These are phyloP conservation scores for Amaurobius ferox DNA, from an alignment of 2,888 invertebrate genomes.

Conservation along the genomic window DNA sequence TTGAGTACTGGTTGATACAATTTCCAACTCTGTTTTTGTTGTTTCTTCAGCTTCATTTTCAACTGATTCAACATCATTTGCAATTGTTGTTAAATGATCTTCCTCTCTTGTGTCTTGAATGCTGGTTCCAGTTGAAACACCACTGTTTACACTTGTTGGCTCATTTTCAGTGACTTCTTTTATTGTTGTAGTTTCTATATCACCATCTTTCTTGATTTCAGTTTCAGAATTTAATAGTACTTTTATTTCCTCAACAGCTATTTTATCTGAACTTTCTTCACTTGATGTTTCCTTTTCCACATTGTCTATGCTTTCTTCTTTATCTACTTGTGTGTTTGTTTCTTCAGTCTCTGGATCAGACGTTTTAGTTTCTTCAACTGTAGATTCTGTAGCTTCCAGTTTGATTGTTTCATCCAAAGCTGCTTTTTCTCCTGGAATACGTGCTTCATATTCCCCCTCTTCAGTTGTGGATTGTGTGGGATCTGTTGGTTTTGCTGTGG, in stretches of 20 bases:
- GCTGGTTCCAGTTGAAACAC: not conserved
- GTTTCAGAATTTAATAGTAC: not conserved
- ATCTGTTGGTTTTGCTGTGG: not conserved
- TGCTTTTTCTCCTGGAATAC: too few species aligned
- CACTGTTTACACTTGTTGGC: too few species aligned
- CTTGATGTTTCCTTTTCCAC: constrained; percentile 5
- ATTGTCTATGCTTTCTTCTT: not conserved
- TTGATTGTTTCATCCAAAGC: too few species aligned
- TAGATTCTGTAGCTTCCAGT: not conserved
- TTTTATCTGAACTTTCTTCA: not conserved
- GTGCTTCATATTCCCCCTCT: too few species aligned
- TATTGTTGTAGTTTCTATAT: not conserved
- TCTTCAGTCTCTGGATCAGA: constrained; percentile 7
- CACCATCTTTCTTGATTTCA: not conserved
- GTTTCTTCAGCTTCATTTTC: not conserved
- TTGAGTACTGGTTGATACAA: not conserved
- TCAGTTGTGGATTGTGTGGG: not conserved
- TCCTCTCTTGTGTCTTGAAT: not conserved
- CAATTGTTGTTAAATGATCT: not conserved
- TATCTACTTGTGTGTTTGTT: constrained; percentile 13
- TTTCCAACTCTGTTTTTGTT: not conserved
- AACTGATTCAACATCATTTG: not conserved
- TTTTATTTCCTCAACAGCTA: not conserved
- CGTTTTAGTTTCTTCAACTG: not conserved
- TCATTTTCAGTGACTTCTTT: not conserved